Conservation (phyloP, 2,797 vertebrate genomes). For the Erethizon dorsatum region DNA sequence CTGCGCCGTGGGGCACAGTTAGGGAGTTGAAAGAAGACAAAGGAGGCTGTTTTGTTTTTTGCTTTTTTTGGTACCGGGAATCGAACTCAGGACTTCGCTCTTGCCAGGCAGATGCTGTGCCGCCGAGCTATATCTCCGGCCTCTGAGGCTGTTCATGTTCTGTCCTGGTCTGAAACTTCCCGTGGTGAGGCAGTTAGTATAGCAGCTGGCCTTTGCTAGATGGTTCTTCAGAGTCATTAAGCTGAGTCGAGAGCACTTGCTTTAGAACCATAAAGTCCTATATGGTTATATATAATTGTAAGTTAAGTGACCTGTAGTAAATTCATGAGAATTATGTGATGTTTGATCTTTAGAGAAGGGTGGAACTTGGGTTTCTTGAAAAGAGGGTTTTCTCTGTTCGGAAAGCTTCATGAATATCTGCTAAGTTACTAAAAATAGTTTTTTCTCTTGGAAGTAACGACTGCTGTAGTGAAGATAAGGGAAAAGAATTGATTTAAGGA, state of each 20-base stretch:
- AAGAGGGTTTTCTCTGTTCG: conserved; percentile 30
- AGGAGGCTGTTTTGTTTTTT: conserved; percentile 64
- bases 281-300: not conserved
- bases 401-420: conserved; percentile 30
- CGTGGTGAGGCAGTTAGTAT: not conserved
- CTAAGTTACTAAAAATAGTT: conserved; percentile 64
- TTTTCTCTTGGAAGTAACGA: conserved; percentile 19
- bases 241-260: not conserved
- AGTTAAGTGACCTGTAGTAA: not conserved
- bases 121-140: too few relatives aligned
- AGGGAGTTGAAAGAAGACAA: conserved; percentile 75
- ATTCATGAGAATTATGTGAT: not conserved
- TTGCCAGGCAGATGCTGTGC: too few relatives aligned
- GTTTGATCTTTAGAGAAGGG: conserved; percentile 28
- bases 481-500: not conserved
- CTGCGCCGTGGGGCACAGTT: conserved; percentile 36
- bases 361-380: conserved; percentile 19
- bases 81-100: too few relatives aligned
- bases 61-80: too few relatives aligned
- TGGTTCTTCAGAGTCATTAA: not conserved
- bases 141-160: conserved; percentile 14
- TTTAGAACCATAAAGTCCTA: not conserved
- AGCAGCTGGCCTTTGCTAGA: not conserved
- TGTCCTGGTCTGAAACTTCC: conserved; percentile 62
- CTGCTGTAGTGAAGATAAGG: not conserved